These are phyloP conservation scores for Pyrrhosoma nymphula DNA, from an alignment of 2,888 invertebrate genomes.

Conservation along the genomic window DNA sequence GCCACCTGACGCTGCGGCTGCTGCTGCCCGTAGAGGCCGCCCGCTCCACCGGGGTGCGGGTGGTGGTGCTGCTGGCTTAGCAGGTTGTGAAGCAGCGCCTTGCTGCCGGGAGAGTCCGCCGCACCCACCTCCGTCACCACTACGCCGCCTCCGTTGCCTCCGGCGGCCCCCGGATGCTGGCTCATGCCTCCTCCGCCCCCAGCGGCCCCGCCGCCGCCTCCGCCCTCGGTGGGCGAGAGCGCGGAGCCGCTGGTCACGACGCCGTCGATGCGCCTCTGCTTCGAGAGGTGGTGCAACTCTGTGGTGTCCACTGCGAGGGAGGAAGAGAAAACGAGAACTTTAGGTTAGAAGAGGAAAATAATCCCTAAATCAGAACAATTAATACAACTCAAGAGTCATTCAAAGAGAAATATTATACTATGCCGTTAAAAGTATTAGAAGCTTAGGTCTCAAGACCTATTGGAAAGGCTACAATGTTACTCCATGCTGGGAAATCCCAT, in stretches of 20 bases:
- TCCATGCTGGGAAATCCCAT: too few species aligned
- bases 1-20: conserved; percentile 34
- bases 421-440: too few species aligned
- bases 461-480: too few species aligned
- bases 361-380: too few species aligned
- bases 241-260: conserved; percentile 34
- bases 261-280: conserved; percentile 63
- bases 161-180: background rate
- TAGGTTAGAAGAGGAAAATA: too few species aligned
- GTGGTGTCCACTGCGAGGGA: conserved; percentile 49
- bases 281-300: conserved; percentile 60
- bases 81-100: conserved; percentile 83
- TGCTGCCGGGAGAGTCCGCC: conserved; percentile 76
- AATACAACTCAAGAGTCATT: too few species aligned
- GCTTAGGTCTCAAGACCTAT: too few species aligned
- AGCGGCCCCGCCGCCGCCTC: background rate
- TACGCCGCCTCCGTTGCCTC: background rate
- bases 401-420: too few species aligned
- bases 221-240: conserved; percentile 33
- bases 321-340: background rate
- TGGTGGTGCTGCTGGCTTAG: conserved; percentile 82
- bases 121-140: conserved; percentile 74
- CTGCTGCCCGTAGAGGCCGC: conserved; percentile 74
- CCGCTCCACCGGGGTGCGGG: conserved; percentile 76
- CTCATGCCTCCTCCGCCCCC: background rate